A percentile compares a stretch with the other conserved stretches of the same genome.
phyloP scores from a whole-genome alignment of 2,888 invertebrate genomes.

The Phragmatobia fuliginosa region DNA sequence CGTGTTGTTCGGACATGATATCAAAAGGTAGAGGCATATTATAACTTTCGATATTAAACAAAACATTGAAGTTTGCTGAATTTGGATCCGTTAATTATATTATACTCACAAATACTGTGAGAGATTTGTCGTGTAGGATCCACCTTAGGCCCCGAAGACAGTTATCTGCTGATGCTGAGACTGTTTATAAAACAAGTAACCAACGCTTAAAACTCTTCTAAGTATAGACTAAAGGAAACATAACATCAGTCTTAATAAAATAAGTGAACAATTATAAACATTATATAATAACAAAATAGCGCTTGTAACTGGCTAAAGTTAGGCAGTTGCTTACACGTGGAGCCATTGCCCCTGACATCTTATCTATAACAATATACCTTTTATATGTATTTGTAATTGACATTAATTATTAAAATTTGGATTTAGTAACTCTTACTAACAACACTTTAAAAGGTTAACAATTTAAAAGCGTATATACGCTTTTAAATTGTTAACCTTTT shows the following conservation, averaged over 20 bases:
- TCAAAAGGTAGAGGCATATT: not conserved
- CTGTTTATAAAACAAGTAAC: conserved; percentile 44
- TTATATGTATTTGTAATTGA: not conserved
- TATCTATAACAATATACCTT: conserved; percentile 14
- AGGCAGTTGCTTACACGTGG: not conserved
- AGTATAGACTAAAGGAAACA: not conserved
- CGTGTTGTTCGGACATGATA: not conserved
- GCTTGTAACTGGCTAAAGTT: not conserved
- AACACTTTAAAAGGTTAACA: not conserved
- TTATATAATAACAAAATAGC: not conserved
- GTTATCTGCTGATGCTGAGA: conserved; percentile 35
- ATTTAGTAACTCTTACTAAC: not conserved
- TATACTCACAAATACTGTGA: not conserved
- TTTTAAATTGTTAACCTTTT: too few relatives aligned
- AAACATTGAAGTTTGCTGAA: not conserved
- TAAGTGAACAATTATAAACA: not conserved
- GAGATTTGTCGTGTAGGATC: conserved; percentile 17
- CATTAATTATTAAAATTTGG: not conserved
- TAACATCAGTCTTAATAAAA: conserved; percentile 6
- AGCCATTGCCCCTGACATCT: not conserved
- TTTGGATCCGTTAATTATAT: not conserved
- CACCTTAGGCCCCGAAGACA: conserved; percentile 41
- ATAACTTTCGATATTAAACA: not conserved
- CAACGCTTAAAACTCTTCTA: not conserved
- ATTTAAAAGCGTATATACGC: not conserved